A percentile compares a stretch with the other conserved stretches of the same genome.
phyloP scores from a whole-genome alignment of 2,888 invertebrate species.

The Chalcosyrphus nemorum region DNA sequence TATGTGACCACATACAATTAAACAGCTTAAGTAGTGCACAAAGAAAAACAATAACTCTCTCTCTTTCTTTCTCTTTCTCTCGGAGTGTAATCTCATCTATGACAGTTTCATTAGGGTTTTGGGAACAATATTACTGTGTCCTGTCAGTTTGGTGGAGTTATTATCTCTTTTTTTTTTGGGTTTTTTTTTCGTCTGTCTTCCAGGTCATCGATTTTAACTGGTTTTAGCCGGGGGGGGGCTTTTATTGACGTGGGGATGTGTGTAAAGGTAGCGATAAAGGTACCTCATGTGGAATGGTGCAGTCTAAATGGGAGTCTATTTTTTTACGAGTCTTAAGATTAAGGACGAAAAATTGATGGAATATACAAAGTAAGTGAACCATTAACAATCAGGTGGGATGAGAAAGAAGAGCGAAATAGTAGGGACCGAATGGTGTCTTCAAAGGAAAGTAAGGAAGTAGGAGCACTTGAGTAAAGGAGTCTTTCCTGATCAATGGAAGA shows the following conservation, averaged over 20 bases:
- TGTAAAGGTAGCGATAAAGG: background rate
- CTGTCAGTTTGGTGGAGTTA: slow-evolving; percentile 16
- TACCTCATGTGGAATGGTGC: background rate
- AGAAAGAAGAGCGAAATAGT: no score
- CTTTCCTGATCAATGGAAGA: no score
- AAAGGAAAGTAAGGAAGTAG: no score
- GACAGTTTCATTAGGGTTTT: background rate
- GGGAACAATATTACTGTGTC: slow-evolving; percentile 31
- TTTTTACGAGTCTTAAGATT: no score
- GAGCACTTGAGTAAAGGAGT: no score
- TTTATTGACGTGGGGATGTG: background rate
- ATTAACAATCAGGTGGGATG: no score
- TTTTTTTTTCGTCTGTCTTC: slow-evolving; percentile 34
- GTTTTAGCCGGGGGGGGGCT: background rate
- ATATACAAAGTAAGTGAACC: no score
- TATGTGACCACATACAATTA: slow-evolving; percentile 56
- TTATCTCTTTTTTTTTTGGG: slow-evolving; percentile 22
- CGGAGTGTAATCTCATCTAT: slow-evolving; percentile 9
- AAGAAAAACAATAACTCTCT: slow-evolving; percentile 45
- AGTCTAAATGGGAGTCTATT: no score
- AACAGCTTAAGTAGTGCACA: slow-evolving; percentile 34
- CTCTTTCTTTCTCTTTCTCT: no score
- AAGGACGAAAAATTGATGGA: no score
- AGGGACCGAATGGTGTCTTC: no score
- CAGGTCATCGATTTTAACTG: slow-evolving; percentile 29